A percentile compares a stretch with the other conserved stretches of the same genome.
Evolutionary conservation across 2,888 invertebrate genomes (phyloP).

Genomic region (Diloba caeruleocephala): DNA sequence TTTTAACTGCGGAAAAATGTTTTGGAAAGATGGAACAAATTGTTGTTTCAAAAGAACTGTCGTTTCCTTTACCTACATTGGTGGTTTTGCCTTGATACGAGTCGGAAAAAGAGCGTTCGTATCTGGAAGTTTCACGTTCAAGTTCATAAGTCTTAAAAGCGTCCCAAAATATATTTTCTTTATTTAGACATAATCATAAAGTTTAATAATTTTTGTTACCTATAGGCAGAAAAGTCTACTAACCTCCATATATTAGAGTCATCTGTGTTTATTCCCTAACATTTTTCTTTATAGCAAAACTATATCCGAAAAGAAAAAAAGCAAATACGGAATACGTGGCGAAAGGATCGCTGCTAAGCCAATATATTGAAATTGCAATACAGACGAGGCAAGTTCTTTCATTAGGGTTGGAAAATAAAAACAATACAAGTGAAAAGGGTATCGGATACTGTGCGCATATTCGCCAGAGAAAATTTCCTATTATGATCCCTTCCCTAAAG

Average conservation of each 20-base stretch:
- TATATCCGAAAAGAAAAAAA: conserved; percentile 58
- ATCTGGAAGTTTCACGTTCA: conserved; percentile 32
- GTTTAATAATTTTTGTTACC: conserved; percentile 10
- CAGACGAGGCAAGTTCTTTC: conserved; percentile 85
- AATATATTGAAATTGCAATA: conserved; percentile 84
- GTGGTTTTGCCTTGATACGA: conserved; percentile 32
- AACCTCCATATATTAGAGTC: conserved; percentile 31
- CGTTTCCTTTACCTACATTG: conserved; percentile 25
- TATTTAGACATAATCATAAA: conserved; percentile 32
- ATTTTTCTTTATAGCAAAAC: conserved; percentile 52
- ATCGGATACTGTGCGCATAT: conserved; percentile 83
- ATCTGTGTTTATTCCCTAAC: conserved; percentile 49
- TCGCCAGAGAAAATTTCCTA: conserved; percentile 85
- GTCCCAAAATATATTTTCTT: conserved; percentile 32
- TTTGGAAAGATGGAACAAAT: conserved; percentile 20
- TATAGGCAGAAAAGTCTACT: conserved; percentile 16
- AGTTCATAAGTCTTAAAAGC: conserved; percentile 41
- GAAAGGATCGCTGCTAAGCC: conserved; percentile 64
- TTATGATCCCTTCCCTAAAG: conserved; percentile 87
- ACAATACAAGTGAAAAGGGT: conserved; percentile 88
- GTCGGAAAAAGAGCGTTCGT: conserved; percentile 31
- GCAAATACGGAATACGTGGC: conserved; percentile 58
- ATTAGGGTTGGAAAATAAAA: conserved; percentile 88
- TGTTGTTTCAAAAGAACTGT: conserved; percentile 36
- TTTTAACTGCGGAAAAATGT: conserved; percentile 31